Evolutionary conservation across 2,888 invertebrate genomes (phyloP).

Genomic region (Pollenia griseotomentosa): DNA sequence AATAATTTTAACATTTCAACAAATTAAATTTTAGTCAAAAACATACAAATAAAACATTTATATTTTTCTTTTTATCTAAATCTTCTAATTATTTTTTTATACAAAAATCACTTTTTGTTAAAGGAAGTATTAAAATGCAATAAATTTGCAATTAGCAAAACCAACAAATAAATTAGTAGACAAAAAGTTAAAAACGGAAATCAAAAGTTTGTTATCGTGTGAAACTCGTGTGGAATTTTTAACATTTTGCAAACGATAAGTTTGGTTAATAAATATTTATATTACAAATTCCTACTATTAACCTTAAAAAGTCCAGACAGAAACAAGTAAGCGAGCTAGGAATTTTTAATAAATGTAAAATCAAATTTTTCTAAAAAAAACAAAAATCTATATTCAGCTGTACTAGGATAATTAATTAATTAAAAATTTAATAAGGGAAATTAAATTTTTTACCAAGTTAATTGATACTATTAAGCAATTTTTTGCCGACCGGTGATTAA

Average conservation of each 20-base stretch:
- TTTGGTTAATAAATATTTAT: not conserved
- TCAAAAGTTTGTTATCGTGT: not conserved
- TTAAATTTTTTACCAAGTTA: too few relatives aligned
- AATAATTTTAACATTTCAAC: too few relatives aligned
- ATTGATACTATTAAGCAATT: too few relatives aligned
- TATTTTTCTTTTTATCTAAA: not conserved
- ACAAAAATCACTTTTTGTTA: not conserved
- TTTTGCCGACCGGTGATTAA: too few relatives aligned
- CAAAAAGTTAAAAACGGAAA: not conserved
- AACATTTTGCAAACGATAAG: not conserved
- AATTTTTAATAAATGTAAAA: too few relatives aligned
- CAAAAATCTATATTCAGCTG: too few relatives aligned
- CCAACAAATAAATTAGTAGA: not conserved
- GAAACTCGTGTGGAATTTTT: not conserved
- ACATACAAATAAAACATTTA: too few relatives aligned
- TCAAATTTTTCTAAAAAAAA: too few relatives aligned
- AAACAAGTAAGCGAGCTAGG: too few relatives aligned
- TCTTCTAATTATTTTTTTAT: not conserved
- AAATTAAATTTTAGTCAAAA: too few relatives aligned
- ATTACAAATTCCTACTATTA: not conserved
- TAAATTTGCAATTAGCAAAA: constrained; percentile 9
- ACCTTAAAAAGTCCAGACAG: not conserved
- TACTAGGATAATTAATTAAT: too few relatives aligned
- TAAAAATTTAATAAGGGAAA: too few relatives aligned
- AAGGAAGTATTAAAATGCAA: constrained; percentile 17